These are phyloP conservation scores for Aldabrachelys gigantea DNA, from an alignment of 2,113 vertebrate species.

Conservation along the genomic window DNA sequence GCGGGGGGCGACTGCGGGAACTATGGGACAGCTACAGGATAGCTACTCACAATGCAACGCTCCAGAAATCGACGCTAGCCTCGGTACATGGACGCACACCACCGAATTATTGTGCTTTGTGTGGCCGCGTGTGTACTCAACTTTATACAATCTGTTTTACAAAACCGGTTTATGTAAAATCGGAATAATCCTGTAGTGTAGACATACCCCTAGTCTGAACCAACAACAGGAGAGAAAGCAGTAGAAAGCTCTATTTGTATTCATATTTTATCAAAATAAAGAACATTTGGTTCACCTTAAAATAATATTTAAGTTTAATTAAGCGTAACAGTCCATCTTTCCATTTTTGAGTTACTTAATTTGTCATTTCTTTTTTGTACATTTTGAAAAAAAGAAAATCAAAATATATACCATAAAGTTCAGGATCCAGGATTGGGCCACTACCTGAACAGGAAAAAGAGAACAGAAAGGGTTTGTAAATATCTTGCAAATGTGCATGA, in stretches of 20 bases:
- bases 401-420: conserved; percentile 83
- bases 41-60: no score
- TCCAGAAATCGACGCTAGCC: no score
- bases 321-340: conserved; percentile 57
- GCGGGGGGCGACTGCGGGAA: no score
- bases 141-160: no score
- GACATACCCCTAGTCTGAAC: background rate
- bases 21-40: no score
- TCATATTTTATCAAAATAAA: conserved; percentile 56
- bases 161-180: no score
- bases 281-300: conserved; percentile 41
- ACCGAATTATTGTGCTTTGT: no score
- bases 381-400: conserved; percentile 61
- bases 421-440: conserved; percentile 80
- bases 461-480: conserved; percentile 27
- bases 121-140: no score
- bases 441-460: conserved; percentile 76
- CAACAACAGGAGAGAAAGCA: conserved; percentile 56
- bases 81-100: no score
- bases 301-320: conserved; percentile 56
- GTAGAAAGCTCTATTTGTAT: conserved; percentile 27
- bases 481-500: background rate
- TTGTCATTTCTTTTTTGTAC: conserved; percentile 34
- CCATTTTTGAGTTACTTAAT: conserved; percentile 53
- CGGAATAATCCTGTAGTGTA: no score